A percentile compares a stretch with the other conserved stretches of the same genome.
Evolutionary conservation across 2,113 vertebrate genomes (phyloP).

Genomic region (Zapornia atra): DNA sequence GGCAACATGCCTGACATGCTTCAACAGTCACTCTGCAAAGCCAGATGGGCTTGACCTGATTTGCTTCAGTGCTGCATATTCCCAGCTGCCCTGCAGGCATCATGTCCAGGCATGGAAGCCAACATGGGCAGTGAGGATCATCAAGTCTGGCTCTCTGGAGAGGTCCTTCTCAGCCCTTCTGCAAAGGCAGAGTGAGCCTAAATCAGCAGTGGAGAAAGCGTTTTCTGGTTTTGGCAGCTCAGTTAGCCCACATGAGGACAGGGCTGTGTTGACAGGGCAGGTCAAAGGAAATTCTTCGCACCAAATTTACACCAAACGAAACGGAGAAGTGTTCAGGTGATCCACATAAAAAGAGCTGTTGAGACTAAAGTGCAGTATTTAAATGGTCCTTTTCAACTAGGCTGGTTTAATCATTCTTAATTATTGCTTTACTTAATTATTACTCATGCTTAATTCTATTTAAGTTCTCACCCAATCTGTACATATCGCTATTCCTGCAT

Average conservation of each 20-base stretch:
- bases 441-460: neutral
- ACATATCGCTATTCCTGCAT: neutral
- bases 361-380: neutral
- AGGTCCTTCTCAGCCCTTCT: neutral
- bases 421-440: neutral
- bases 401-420: neutral
- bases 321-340: neutral
- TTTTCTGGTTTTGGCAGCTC: neutral
- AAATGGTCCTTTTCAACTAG: neutral
- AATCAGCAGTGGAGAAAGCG: neutral
- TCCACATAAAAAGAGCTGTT: neutral
- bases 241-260: neutral
- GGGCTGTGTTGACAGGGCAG: neutral
- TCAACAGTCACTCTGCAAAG: neutral
- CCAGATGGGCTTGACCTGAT: accelerated
- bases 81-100: neutral
- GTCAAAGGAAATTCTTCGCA: neutral
- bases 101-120: accelerated
- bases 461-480: neutral
- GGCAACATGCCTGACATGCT: neutral
- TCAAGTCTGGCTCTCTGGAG: neutral
- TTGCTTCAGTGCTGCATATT: neutral
- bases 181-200: neutral
- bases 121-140: neutral
- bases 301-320: neutral